Evolutionary conservation across 1,140 invertebrate species (phyloP), one percentile per base, ranked within the genome.

Genomic region (Arion vulgaris): DNA sequence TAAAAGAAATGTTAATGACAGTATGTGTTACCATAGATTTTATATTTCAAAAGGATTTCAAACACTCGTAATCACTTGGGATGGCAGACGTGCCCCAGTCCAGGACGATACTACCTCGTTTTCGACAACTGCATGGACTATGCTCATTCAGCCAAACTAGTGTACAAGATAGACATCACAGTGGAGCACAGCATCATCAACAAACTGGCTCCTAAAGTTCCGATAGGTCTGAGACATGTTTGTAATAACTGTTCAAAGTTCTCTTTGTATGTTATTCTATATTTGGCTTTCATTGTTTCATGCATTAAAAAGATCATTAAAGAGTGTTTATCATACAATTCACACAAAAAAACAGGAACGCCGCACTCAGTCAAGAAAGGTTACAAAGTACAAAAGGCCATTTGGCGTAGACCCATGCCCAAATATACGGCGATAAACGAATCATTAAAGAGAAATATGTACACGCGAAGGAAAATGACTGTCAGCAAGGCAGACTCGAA

Each of bases 41-140:
- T 45, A 57, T 57, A 0, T 66, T n/a, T 34, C n/a, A 66, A 32
- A 28, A 66, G 62, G 28, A 34, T 66, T 28, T 66, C n/a, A 9
- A 66, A 32, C 5, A 66, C 11, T 34, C 28, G 28, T 11, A n/a
- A 66, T 17, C n/a, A 66, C 19, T 17, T 7, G 1, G 62, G 62
- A n/a, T 66, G n/a, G 5, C 4, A 32, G 62, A 66, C 17, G 62
- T 66, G 62, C 62, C 62, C 7, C 28, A 66, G 9, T 32, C 62
- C n/a, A 66, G 62, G 62, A 11, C 28, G 62, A 23, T 66, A 66
- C n/a, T 32, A 7, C 62, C 5, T 66, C 62, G 17, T 66, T 2
- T 28, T 66, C 11, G 62, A 66, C 28, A 66, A 66, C 62, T 66
- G 62, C 62, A 66, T 32, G 62, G 62, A 66, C 28, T 66, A 32